These are phyloP conservation scores for Phrynosoma blainvillii DNA, from an alignment of 2,113 vertebrate species.

Conservation along the genomic window DNA sequence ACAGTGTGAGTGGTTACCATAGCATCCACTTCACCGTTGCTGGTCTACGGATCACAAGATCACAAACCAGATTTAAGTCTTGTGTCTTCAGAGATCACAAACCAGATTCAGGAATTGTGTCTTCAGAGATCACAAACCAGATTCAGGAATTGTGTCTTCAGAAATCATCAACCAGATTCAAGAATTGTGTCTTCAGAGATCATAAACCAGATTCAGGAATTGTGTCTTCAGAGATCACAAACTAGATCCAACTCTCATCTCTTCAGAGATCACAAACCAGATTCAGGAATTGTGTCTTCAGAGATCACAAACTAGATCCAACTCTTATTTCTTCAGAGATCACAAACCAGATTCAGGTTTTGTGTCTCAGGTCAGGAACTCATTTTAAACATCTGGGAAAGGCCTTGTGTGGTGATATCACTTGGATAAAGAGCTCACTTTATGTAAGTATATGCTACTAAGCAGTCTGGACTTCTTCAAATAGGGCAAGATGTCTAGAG, in stretches of 20 bases:
- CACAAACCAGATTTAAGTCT: neutral
- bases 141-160: no score
- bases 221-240: neutral
- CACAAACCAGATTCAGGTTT: no score
- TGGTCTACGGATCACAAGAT: no score
- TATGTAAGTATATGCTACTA: neutral
- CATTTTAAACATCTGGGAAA: neutral
- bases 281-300: no score
- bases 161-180: no score
- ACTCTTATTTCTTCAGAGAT: neutral
- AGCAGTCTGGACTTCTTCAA: no score
- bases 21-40: neutral
- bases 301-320: neutral
- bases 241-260: no score
- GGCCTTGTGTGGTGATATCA: neutral
- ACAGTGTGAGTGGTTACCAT: neutral
- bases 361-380: no score
- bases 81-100: neutral
- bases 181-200: no score
- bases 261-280: no score
- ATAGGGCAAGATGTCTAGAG: no score
- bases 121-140: neutral
- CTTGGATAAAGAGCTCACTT: neutral
- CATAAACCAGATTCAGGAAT: neutral
- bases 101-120: no score